Base-by-base conservation (phyloP, 2,113 vertebrate genomes). In the Tachysurus vachellii region DNA sequence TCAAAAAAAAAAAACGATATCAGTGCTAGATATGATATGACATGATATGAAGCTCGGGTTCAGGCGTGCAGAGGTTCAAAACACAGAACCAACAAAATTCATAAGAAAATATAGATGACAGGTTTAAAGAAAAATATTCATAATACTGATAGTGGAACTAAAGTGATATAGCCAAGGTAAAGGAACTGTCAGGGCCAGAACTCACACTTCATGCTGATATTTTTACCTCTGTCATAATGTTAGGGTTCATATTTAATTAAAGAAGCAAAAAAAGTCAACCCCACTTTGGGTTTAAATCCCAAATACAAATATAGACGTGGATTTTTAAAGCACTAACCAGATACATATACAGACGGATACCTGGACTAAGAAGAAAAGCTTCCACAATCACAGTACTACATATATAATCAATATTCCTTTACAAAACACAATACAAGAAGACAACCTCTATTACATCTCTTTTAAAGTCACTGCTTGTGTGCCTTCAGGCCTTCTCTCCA, bases 391-490 rank as follows among this genome's bases (percentile, higher is more conserved):
- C 9, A 26, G 19, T 50, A 13, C 10, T 75, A 21, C 21, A 26
- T 9, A 44, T 73, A 47, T 47, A 47, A 11, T 73, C 4, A 5
- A 13, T 75, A 26, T 50, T 13, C 44, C 44, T 26, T 10, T 75
- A 26, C 21, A 75, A 73, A 44, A 44, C 42, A 73, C 42, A 73
- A 73, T 36, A 36, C 31, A 36, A 36, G 13, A 16, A 31, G 70
- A 4, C 17, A 11, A 73, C 76, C 50, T 19, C 76, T 54, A 79
- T 79, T 79, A 28, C 14, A 31, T 87, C 61, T 75, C 54, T 83
- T 86, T 19, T 64, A 83, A 54, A n/a, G 13, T 53, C 23, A 76
- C 3, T 50, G 44, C 44, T 50, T 21, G 21, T 66, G 28, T 82
- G 53, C 61, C 70, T 28, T 59, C 47, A 31, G 53, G 47, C 2